Evolutionary conservation across 2,113 vertebrate species (phyloP).

Genomic region (Addax nasomaculatus): DNA sequence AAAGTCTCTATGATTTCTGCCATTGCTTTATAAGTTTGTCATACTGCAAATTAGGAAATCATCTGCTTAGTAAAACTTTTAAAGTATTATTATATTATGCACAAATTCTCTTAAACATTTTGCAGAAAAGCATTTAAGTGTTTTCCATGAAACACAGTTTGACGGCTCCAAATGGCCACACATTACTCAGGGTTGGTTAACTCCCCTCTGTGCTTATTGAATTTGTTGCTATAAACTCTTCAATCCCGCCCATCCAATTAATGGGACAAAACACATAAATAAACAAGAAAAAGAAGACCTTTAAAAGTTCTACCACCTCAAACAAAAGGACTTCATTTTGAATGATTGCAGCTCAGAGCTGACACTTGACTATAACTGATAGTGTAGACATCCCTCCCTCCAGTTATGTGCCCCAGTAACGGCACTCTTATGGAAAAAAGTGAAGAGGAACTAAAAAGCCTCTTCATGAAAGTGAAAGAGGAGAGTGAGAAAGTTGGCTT

Average conservation of each 20-base stretch:
- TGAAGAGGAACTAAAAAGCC: no score
- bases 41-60: slow-evolving; percentile 39
- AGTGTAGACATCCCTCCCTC: neutral
- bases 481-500: no score
- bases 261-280: slow-evolving; percentile 48
- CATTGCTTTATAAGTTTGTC: slow-evolving; percentile 33
- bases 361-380: slow-evolving; percentile 27
- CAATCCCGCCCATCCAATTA: neutral
- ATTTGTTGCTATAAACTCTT: slow-evolving; percentile 31
- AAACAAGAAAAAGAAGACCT: slow-evolving; percentile 43
- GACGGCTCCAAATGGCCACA: neutral
- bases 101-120: slow-evolving; percentile 43
- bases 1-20: slow-evolving; percentile 42
- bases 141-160: neutral
- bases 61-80: slow-evolving; percentile 30
- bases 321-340: slow-evolving; percentile 54
- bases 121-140: neutral
- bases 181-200: neutral
- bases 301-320: slow-evolving; percentile 26
- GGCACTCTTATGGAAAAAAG: neutral
- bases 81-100: slow-evolving; percentile 39
- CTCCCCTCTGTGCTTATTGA: neutral
- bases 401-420: neutral
- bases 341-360: slow-evolving; percentile 22
- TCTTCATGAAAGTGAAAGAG: no score